These are phyloP conservation scores for Phalloptychus januarius DNA, from an alignment of 2,797 vertebrate species.

Conservation along the genomic window DNA sequence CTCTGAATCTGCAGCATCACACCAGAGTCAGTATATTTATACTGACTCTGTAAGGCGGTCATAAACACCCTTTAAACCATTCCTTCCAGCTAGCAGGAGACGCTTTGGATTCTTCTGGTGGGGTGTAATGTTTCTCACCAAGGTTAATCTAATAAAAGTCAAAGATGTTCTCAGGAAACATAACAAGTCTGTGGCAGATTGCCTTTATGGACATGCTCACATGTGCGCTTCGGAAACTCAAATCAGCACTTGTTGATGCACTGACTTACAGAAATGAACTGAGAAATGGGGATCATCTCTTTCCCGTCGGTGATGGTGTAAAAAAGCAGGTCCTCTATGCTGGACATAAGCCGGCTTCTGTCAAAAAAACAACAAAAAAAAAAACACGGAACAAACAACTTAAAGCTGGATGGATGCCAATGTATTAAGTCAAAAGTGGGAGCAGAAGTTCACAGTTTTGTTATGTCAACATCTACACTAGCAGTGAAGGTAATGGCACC, in stretches of 20 bases:
- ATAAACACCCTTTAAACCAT: conserved; percentile 46
- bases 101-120: conserved; percentile 27
- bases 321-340: conserved; percentile 89
- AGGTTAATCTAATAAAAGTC: conserved; percentile 29
- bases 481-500: conserved; percentile 19
- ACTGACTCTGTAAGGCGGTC: conserved; percentile 33
- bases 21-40: conserved; percentile 51
- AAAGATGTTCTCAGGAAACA: conserved; percentile 23
- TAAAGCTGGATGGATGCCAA: conserved; percentile 1
- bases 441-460: conserved; percentile 6
- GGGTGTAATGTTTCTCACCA: conserved; percentile 19
- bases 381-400: conserved; percentile 38
- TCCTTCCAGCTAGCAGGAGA: conserved; percentile 32
- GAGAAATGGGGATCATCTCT: conserved; percentile 84
- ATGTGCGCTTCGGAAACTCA: conserved; percentile 13
- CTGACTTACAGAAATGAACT: conserved; percentile 86
- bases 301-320: conserved; percentile 90
- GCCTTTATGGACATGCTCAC: conserved; percentile 3
- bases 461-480: conserved; percentile 27
- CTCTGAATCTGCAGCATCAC: conserved; percentile 24
- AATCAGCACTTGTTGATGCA: conserved; percentile 4
- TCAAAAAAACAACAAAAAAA: conserved; percentile 36
- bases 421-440: conserved; percentile 9
- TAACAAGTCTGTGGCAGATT: conserved; percentile 1
- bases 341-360: conserved; percentile 75